Evolutionary conservation across 2,888 invertebrate genomes (phyloP).

Genomic region (Anticlea derivata): DNA sequence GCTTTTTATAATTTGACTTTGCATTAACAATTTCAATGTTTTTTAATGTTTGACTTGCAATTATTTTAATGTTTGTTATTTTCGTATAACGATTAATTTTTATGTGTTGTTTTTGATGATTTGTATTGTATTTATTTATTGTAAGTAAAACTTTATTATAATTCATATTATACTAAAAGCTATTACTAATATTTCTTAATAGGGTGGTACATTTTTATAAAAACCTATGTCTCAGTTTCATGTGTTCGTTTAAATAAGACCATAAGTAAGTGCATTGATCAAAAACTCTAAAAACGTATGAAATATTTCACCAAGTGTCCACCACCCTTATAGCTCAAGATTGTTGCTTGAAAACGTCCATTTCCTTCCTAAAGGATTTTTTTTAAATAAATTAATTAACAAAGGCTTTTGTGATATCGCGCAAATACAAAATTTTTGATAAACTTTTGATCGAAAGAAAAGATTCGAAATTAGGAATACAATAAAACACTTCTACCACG

Average conservation of each 20-base stretch:
- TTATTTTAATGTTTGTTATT: constrained; percentile 55
- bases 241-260: no score
- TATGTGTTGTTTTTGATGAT: constrained; percentile 36
- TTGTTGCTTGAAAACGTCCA: constrained; percentile 26
- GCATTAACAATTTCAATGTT: constrained; percentile 23
- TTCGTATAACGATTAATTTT: constrained; percentile 72
- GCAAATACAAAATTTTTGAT: constrained; percentile 25
- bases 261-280: no score
- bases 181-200: background rate
- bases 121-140: constrained; percentile 31
- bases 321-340: constrained; percentile 23
- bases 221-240: no score
- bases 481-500: no score
- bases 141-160: constrained; percentile 19
- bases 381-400: constrained; percentile 9
- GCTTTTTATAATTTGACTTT: constrained; percentile 31
- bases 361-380: constrained; percentile 34
- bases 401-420: constrained; percentile 22
- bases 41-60: constrained; percentile 37
- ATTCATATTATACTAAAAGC: background rate
- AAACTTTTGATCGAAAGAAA: constrained; percentile 2
- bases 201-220: constrained; percentile 4
- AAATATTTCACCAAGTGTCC: constrained; percentile 8
- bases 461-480: no score
- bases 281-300: no score